Evolutionary conservation across 37 sponge, comb jelly and placozoan species (phyloP).

Genomic region (Petrosia ficiformis): DNA sequence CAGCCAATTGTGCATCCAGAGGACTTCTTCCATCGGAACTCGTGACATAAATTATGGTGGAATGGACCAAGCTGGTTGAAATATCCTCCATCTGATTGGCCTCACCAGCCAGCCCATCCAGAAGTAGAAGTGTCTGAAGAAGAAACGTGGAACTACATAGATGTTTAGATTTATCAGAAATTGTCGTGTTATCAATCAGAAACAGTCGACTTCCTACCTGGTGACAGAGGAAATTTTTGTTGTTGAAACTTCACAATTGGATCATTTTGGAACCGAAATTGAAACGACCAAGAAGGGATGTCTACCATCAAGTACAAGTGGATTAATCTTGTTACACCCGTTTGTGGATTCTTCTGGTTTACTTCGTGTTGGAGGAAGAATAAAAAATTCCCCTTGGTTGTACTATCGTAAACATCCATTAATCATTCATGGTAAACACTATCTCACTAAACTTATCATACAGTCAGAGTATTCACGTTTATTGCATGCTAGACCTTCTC

Average conservation of each 20-base stretch:
- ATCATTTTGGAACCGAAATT: conserved; percentile 15
- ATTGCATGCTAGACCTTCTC: conserved; percentile 38
- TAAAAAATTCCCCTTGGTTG: conserved; percentile 9
- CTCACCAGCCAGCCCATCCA: no score
- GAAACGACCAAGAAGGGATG: background rate
- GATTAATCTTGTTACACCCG: conserved; percentile 9
- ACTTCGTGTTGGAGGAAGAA: conserved; percentile 35
- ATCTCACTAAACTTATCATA: conserved; percentile 21
- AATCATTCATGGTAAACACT: conserved; percentile 34
- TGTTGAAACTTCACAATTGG: no score
- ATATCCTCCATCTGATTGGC: background rate
- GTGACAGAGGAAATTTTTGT: no score
- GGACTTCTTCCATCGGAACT: conserved; percentile 1
- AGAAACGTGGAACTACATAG: background rate
- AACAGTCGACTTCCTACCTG: no score
- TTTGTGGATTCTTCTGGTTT: conserved; percentile 32
- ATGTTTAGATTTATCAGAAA: no score
- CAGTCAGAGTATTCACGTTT: conserved; percentile 14
- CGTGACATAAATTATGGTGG: background rate
- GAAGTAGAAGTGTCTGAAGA: background rate
- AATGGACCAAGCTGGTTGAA: conserved; percentile 11
- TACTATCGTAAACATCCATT: conserved; percentile 21
- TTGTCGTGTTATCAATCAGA: no score
- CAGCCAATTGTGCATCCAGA: background rate
- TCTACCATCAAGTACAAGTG: conserved; percentile 15